Percentiles rank a stretch among this genome's conserved stretches.
These are phyloP conservation scores for Metallyticus violacea DNA, from an alignment of 2,888 invertebrate genomes.

Conservation along the genomic window DNA sequence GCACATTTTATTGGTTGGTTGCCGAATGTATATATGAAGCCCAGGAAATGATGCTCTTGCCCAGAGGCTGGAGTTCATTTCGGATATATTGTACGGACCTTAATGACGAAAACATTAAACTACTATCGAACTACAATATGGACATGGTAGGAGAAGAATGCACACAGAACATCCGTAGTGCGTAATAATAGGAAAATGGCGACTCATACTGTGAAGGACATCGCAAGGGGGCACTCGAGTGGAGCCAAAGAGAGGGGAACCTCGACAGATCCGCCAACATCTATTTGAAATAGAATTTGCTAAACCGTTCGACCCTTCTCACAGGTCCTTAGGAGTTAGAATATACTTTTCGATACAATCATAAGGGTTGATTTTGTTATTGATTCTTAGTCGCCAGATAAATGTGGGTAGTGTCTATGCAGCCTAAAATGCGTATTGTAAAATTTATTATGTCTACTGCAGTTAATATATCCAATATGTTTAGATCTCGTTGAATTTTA, in stretches of 20 bases:
- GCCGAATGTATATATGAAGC: no score
- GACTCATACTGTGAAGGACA: neutral
- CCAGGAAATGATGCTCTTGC: neutral
- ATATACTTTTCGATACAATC: neutral
- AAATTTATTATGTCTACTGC: no score
- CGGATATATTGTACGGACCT: neutral
- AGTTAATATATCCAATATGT: no score
- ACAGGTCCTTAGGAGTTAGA: neutral
- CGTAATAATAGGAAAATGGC: neutral
- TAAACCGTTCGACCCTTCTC: neutral
- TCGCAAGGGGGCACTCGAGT: neutral
- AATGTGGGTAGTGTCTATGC: no score
- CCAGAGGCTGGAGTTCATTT: neutral
- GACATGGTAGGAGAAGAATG: neutral
- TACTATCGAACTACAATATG: neutral
- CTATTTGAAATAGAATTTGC: no score
- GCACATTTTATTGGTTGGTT: neutral
- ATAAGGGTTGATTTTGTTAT: no score
- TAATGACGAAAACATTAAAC: neutral
- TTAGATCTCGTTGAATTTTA: no score
- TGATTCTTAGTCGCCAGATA: no score
- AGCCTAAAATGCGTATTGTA: no score
- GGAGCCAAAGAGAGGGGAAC: neutral
- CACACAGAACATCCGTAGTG: neutral
- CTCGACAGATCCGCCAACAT: no score